Evolutionary conservation across 2,113 vertebrate species (phyloP), one percentile per base, ranked within the genome.

Genomic region (Rhinopomastus cyanomelas): DNA sequence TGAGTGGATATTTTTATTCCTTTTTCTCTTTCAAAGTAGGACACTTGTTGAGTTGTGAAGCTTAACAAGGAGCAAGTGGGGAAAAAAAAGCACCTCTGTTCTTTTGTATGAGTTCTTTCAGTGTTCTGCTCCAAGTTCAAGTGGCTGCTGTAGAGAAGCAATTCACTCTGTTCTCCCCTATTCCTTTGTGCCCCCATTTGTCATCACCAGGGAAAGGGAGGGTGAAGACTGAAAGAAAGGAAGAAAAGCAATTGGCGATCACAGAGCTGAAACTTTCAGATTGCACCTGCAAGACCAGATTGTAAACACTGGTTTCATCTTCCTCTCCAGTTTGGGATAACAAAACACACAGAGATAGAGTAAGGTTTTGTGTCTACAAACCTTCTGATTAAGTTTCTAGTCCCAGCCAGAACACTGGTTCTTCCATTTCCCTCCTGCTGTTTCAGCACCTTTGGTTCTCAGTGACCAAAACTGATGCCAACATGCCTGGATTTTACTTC

Each of bases 251-350:
- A 68, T 81, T 61, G 83, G 67, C 52, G 77, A 96, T 97, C 91
- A 83, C 85, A 82, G 72, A 88, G 93, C 89, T 36, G 52, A 84
- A 96, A 83, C 36, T 67, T 66, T 76, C 34, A 82, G 67, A 87
- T 79, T 81, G 85, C 93, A 94, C 83, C 86, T 92, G 55, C 68
- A 82, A 91, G 62, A 91, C 87, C 78, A 85, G 82, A 95, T 96
- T 96, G 94, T 84, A 92, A 96, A 88, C 93, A 93, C 77, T 87
- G 93, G 92, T 97, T 98, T 97, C 91, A 95, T 94, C 92, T 91
- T 44, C 82, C 89, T 75, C 73, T 94, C 91, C 93, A 90, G 83
- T 88, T 57, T 77, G 37, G 34, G 62, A 56, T 93, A 92, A 95
- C 82, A 92, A 89, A 81, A 87, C 52, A 39, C 64, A 71, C 65